Evolutionary conservation across 2,113 vertebrate species (phyloP).

Genomic region (Drymodes brunneopygia): DNA sequence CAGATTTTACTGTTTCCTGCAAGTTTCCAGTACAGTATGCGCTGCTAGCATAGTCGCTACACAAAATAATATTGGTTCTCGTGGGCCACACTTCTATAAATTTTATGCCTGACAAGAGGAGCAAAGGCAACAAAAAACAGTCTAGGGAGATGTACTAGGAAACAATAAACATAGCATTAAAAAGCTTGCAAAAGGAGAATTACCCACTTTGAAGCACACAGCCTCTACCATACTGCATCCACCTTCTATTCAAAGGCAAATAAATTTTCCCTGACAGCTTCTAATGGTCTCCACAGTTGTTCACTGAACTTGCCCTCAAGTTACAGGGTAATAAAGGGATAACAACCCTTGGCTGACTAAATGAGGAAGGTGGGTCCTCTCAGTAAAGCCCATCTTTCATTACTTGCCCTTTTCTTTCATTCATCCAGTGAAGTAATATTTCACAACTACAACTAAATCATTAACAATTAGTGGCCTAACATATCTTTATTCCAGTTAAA

Average conservation of each 20-base stretch:
- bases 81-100: constrained; percentile 39
- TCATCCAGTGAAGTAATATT: not conserved
- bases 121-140: constrained; percentile 45
- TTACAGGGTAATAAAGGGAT: constrained; percentile 67
- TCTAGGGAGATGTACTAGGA: constrained; percentile 35
- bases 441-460: not conserved
- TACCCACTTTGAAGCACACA: constrained; percentile 7
- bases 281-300: constrained; percentile 58
- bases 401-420: not conserved
- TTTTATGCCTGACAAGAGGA: constrained; percentile 56
- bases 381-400: not conserved
- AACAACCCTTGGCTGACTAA: constrained; percentile 60
- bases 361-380: constrained; percentile 38
- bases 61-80: constrained; percentile 34
- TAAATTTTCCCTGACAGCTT: constrained; percentile 66
- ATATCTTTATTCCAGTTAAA: not conserved
- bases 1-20: constrained; percentile 27
- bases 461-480: not conserved
- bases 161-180: constrained; percentile 64
- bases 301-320: constrained; percentile 67
- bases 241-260: constrained; percentile 59
- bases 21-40: not conserved
- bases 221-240: not conserved
- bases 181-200: constrained; percentile 56
- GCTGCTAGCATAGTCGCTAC: not conserved